Conservation (phyloP, 2,113 vertebrate species). For the Chionis minor region DNA sequence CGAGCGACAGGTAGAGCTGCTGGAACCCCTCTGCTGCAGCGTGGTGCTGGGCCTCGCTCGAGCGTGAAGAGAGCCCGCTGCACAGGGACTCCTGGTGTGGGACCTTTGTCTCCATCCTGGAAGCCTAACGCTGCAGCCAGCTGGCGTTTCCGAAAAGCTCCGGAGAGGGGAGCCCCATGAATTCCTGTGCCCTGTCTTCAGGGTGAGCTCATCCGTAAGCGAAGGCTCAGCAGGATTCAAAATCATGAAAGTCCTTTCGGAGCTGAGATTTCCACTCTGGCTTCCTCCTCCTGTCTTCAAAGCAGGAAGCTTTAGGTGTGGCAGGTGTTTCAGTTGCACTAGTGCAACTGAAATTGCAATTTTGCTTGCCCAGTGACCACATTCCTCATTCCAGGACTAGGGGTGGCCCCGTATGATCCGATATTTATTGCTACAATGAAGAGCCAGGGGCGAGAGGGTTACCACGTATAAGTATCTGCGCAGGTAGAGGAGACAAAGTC, state of each 20-base stretch:
- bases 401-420: rapidly evolving
- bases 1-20: background rate
- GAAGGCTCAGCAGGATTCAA: background rate
- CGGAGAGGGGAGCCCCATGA: background rate
- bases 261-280: background rate
- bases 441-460: background rate
- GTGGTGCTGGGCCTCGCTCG: background rate
- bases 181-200: background rate
- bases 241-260: background rate
- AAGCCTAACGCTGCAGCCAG: background rate
- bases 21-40: background rate
- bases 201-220: background rate
- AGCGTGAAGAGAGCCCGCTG: background rate
- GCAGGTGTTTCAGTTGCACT: background rate
- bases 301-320: background rate
- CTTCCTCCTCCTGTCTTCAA: background rate
- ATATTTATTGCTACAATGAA: background rate
- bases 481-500: background rate
- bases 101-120: background rate
- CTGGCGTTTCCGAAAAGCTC: background rate
- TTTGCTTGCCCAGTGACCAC: background rate
- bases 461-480: rapidly evolving
- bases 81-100: rapidly evolving
- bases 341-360: background rate
- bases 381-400: background rate